A percentile compares a stretch with the other conserved stretches of the same genome.
Evolutionary conservation across 2,888 invertebrate genomes (phyloP).

Genomic region (Noctua pronuba): DNA sequence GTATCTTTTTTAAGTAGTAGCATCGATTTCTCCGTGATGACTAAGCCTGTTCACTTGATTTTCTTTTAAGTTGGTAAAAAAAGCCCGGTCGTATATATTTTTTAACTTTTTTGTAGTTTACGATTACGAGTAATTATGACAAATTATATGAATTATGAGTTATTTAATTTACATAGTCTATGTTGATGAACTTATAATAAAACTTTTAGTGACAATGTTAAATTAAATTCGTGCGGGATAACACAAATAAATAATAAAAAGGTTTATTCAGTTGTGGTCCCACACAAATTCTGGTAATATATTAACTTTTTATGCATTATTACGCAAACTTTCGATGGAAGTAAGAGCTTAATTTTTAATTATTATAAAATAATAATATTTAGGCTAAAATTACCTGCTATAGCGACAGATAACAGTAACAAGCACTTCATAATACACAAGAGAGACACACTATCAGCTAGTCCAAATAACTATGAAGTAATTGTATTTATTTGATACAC

Average conservation of each 20-base stretch:
- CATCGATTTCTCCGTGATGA: no score
- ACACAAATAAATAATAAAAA: background rate
- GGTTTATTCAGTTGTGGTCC: background rate
- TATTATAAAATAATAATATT: background rate
- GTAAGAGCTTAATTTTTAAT: background rate
- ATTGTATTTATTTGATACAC: slow-evolving; percentile 37
- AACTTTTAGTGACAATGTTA: no score
- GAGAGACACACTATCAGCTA: slow-evolving; percentile 46
- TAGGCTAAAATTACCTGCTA: slow-evolving; percentile 68
- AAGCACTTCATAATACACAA: slow-evolving; percentile 70
- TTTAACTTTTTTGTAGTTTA: no score
- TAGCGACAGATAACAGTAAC: slow-evolving; percentile 71
- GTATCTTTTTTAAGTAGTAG: no score
- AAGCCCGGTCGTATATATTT: no score
- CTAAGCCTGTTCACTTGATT: no score
- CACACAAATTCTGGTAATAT: background rate
- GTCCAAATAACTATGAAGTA: slow-evolving; percentile 30
- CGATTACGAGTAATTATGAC: no score
- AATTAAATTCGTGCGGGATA: no score
- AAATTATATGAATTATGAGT: no score
- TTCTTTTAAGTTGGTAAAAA: background rate
- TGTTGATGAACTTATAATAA: no score
- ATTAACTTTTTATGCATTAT: background rate
- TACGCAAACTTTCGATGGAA: background rate
- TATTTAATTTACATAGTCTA: no score